A percentile compares a stretch with the other conserved stretches of the same genome.
phyloP scores from a whole-genome alignment of 2,888 invertebrate species.

The Apoda limacodes region DNA sequence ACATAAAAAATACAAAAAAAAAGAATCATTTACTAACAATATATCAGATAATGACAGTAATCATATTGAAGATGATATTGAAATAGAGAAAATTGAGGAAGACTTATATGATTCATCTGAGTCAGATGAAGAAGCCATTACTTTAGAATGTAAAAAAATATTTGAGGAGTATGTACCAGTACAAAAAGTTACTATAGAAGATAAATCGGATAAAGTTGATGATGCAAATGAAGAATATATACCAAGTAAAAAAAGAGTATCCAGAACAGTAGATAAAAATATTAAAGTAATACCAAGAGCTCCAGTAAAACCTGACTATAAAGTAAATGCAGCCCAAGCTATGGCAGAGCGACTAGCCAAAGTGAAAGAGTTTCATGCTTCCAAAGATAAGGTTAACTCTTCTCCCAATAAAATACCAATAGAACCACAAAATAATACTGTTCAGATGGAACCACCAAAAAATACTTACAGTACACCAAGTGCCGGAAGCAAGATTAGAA shows the following conservation, averaged over 20 bases:
- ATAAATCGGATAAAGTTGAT: conserved; percentile 32
- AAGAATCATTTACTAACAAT: conserved; percentile 7
- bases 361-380: conserved; percentile 57
- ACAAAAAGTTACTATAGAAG: conserved; percentile 34
- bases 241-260: conserved; percentile 76
- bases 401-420: conserved; percentile 26
- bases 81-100: conserved; percentile 28
- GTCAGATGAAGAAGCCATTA: conserved; percentile 77
- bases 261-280: conserved; percentile 73
- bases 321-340: conserved; percentile 67
- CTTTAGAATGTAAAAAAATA: conserved; percentile 87
- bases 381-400: conserved; percentile 29
- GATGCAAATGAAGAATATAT: conserved; percentile 48
- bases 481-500: conserved; percentile 65
- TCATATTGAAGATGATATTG: conserved; percentile 27
- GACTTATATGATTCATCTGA: conserved; percentile 56
- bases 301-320: conserved; percentile 62
- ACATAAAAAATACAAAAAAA: conserved; percentile 23
- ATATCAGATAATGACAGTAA: conserved; percentile 28
- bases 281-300: conserved; percentile 39
- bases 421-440: conserved; percentile 24
- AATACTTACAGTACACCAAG: conserved; percentile 33
- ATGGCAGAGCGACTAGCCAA: conserved; percentile 60
- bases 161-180: conserved; percentile 82
- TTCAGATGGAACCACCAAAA: conserved; percentile 37